Conservation (phyloP, 64 coral and sea anemone species). For the Montipora sp. region DNA sequence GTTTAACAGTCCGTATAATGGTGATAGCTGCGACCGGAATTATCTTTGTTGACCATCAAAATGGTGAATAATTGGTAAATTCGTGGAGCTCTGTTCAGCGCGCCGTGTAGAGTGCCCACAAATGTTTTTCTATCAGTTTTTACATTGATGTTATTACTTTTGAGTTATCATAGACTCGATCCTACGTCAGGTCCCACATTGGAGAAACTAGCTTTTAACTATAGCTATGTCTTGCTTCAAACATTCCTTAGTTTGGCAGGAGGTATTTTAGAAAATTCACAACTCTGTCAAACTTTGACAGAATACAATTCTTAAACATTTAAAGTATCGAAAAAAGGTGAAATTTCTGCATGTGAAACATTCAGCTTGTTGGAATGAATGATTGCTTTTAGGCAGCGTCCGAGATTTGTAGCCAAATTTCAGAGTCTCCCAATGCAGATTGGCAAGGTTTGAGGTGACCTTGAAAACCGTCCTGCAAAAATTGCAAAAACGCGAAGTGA, state of each 20-base stretch:
- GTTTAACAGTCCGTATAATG: slow-evolving; percentile 22
- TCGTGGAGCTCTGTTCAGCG: slow-evolving; percentile 36
- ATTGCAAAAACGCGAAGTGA: not conserved
- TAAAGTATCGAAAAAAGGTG: not conserved
- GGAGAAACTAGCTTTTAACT: not conserved
- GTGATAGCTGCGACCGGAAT: slow-evolving; percentile 19
- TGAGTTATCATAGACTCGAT: not conserved
- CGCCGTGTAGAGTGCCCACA: slow-evolving; percentile 20
- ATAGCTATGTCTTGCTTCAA: not conserved
- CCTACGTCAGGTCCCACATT: not conserved
- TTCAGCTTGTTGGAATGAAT: too few species aligned
- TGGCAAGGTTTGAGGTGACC: too few species aligned
- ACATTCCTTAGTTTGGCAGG: not conserved
- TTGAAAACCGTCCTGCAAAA: not conserved
- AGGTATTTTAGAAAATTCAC: not conserved
- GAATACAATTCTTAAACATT: not conserved
- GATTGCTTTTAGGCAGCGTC: too few species aligned
- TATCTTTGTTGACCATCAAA: slow-evolving; percentile 45
- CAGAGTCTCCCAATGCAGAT: too few species aligned
- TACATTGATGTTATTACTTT: not conserved
- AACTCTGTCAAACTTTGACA: too few species aligned
- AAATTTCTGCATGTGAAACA: not conserved
- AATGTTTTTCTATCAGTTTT: not conserved
- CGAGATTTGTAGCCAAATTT: too few species aligned
- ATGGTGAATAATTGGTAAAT: slow-evolving; percentile 56